A percentile compares a stretch with the other conserved stretches of the same genome.
Evolutionary conservation across 2,888 invertebrate genomes (phyloP).

Genomic region (Neoscelio sp.): DNA sequence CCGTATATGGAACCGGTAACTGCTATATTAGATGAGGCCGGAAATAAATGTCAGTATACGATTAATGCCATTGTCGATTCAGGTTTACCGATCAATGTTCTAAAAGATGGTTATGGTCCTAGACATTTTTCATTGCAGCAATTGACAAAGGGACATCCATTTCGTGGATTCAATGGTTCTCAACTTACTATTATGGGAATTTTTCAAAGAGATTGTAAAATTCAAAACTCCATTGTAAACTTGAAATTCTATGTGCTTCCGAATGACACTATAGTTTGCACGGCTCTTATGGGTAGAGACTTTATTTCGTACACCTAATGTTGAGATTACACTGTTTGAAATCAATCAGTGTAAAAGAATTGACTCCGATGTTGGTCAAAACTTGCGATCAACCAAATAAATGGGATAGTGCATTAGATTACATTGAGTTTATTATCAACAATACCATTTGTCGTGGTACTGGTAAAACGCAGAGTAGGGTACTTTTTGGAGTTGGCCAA

Average conservation of each 20-base stretch:
- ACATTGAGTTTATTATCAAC: slow-evolving; percentile 67
- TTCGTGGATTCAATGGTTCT: slow-evolving; percentile 17
- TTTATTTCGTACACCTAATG: too few relatives aligned
- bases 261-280: too few relatives aligned
- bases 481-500: slow-evolving; percentile 74
- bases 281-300: too few relatives aligned
- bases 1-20: not conserved
- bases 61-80: slow-evolving; percentile 30
- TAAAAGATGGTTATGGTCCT: slow-evolving; percentile 12
- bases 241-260: too few relatives aligned
- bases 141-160: not conserved
- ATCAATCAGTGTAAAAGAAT: too few relatives aligned
- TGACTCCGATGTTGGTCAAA: slow-evolving; percentile 34
- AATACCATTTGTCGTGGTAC: slow-evolving; percentile 62
- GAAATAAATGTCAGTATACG: not conserved
- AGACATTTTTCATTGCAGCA: not conserved
- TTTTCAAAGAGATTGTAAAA: not conserved
- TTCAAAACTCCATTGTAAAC: not conserved
- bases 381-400: slow-evolving; percentile 24
- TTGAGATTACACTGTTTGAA: too few relatives aligned
- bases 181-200: slow-evolving; percentile 14
- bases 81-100: slow-evolving; percentile 32
- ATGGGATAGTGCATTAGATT: slow-evolving; percentile 8
- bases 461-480: slow-evolving; percentile 68
- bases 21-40: not conserved